Evolutionary conservation across 2,888 invertebrate species (phyloP), one percentile per base, ranked within the genome.

Genomic region (Melipona bicolor): DNA sequence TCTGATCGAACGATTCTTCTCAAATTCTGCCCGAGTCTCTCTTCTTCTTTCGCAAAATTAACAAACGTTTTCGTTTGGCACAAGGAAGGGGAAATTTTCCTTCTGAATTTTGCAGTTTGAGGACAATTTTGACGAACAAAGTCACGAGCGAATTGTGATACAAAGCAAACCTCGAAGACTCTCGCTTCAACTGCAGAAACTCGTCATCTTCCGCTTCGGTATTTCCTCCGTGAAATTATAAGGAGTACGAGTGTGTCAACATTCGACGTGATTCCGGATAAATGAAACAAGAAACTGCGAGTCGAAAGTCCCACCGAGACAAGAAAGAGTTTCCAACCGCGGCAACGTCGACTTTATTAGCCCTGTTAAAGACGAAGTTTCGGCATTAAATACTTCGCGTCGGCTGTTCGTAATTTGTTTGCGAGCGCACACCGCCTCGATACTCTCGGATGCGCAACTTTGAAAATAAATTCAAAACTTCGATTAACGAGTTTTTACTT

Each of bases 221-320:
- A 15, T 59, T n/a, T 43, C 9, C 1, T 59, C 5, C 24, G 56
- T n/a, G n/a, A n/a, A 59, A 59, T 59, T 59, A n/a, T 24, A 2
- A 15, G 5, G 56, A 4, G 32, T 0, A 4, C 13, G 13, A 56
- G n/a, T 56, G 13, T 56, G 59, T n/a, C 17, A 61, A 61, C 15
- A 17, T 0, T 32, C 17, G 32, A 19, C 11, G 27, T 19, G 32
- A 64, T 74, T 54, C 43, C 36, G 54, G 49, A 61, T 79, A 68
- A 79, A 62, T 74, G 50, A 68, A 79, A 27, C 36, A 49, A 17
- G 24, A 61, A n/a, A 64, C 32, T 24, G 54, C 2, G 13, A 24
- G 43, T 50, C 19, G 32, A 17, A 56, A 50, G 27, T 68, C 50
- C 6, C 19, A 13, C 32, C n/a, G 15, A 19, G 64, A 27, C 11